Evolutionary conservation across 1,140 invertebrate genomes (phyloP).

Genomic region (Penaeus chinensis): DNA sequence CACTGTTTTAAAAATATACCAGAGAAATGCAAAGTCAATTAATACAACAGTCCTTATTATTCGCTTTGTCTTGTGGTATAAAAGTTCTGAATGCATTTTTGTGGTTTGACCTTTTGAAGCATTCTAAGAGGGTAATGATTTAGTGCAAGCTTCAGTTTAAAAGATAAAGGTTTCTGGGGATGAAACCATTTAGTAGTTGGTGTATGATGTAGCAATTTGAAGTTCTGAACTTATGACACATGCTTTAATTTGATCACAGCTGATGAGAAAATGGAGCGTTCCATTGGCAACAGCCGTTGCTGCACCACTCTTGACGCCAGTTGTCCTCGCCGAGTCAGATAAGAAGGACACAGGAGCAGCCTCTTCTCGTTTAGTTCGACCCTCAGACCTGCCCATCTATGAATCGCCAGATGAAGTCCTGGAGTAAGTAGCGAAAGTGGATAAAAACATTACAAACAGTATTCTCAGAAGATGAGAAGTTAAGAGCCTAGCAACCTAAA

Average conservation of each 20-base stretch:
- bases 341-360: background rate
- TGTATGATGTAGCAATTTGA: too few relatives aligned
- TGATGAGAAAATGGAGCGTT: slow-evolving; percentile 33
- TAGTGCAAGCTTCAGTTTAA: too few relatives aligned
- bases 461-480: background rate
- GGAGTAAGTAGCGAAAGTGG: slow-evolving; percentile 21
- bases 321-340: slow-evolving; percentile 36
- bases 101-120: too few relatives aligned
- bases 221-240: too few relatives aligned
- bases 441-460: background rate
- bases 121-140: too few relatives aligned
- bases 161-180: too few relatives aligned
- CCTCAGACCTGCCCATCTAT: slow-evolving; percentile 57
- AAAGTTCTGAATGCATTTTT: too few relatives aligned
- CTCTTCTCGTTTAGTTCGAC: slow-evolving; percentile 45
- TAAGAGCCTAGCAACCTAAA: background rate
- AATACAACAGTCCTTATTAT: too few relatives aligned
- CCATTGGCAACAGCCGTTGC: slow-evolving; percentile 42
- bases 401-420: slow-evolving; percentile 43
- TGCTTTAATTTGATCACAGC: slow-evolving; percentile 2
- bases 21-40: too few relatives aligned
- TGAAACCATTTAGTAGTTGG: too few relatives aligned
- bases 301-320: slow-evolving; percentile 21
- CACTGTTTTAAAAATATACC: too few relatives aligned
- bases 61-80: too few relatives aligned